These are phyloP conservation scores for Tragelaphus eurycerus DNA, from an alignment of 2,797 vertebrate genomes.

Conservation along the genomic window DNA sequence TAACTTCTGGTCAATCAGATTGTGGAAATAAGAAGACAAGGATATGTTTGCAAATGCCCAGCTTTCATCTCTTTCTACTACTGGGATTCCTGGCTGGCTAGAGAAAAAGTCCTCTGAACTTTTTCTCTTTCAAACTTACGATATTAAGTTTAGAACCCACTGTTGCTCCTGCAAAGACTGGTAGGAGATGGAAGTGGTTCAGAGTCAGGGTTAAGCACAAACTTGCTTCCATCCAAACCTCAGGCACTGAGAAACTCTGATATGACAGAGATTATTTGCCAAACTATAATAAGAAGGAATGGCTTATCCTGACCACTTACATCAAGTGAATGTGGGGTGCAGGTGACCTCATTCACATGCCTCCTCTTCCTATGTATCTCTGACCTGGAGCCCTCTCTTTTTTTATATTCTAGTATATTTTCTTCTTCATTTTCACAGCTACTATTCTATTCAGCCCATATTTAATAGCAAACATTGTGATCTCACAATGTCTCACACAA, in stretches of 20 bases:
- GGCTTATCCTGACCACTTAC: neutral
- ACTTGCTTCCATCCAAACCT: neutral
- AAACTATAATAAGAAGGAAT: neutral
- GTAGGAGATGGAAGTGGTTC: neutral
- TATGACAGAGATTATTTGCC: neutral
- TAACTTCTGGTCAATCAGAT: neutral
- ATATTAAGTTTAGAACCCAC: neutral
- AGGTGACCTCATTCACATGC: neutral
- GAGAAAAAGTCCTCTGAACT: neutral
- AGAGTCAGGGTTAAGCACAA: neutral
- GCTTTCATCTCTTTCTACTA: neutral
- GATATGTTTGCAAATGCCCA: neutral
- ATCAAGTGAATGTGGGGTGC: neutral
- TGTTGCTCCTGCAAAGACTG: neutral
- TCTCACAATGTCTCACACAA: neutral
- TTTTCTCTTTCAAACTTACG: neutral
- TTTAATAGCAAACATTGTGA: neutral
- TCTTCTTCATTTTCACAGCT: neutral
- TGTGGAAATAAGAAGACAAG: neutral
- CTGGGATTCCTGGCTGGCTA: neutral
- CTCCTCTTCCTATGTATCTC: neutral
- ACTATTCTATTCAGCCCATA: neutral
- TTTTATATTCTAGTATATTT: slow-evolving; percentile 1
- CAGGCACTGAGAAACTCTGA: neutral
- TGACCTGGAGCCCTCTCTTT: neutral